Evolutionary conservation across 2,797 vertebrate genomes (phyloP), one percentile per base, ranked within the genome.

Genomic region (Dermochelys coriacea): DNA sequence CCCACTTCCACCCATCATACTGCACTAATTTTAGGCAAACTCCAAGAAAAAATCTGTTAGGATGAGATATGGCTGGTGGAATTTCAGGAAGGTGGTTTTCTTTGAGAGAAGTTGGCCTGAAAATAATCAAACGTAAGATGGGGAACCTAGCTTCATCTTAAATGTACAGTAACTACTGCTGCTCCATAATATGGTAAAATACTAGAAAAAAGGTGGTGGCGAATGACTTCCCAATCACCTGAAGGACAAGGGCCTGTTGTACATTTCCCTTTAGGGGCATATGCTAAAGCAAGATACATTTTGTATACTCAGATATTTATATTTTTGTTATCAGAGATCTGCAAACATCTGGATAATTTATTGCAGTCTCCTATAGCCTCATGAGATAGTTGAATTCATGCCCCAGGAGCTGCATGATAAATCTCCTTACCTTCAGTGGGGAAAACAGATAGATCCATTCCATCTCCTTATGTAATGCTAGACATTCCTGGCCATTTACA

Each of bases 131-230:
- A 25, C 25, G 27, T 29, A 57, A 27, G 57, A 57, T 27, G 55
- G 5, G 54, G 57, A 59, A 31, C 12, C 8, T 54, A 18, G 12
- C 27, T 41, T 51, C 23, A 29, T 7, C 25, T 80, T 41, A 54
- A 37, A n/a, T 80, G n/a, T 18, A 47, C 29, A 49, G 21, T 49
- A 41, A 14, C 2, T 34, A 8, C 34, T 47, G 41, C 27, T 47
- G n/a, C 25, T 15, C 55, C 18, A 3, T 52, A 16, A 9, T 23
- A 23, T 78, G 12, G 31, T 57, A 7, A 57, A 80, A 68, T 3
- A 14, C 0, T 10, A 12, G 7, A 61, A 41, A 57, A 61, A 4
- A 50, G n/a, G 6, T 55, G 55, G 21, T 11, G 4, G 16, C 1
- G 15, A 52, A 16, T 25, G 8, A 3, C 54, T 3, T 29, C 2